These are phyloP conservation scores for Percina caprodes DNA, from an alignment of 2,113 vertebrate genomes.

Conservation along the genomic window DNA sequence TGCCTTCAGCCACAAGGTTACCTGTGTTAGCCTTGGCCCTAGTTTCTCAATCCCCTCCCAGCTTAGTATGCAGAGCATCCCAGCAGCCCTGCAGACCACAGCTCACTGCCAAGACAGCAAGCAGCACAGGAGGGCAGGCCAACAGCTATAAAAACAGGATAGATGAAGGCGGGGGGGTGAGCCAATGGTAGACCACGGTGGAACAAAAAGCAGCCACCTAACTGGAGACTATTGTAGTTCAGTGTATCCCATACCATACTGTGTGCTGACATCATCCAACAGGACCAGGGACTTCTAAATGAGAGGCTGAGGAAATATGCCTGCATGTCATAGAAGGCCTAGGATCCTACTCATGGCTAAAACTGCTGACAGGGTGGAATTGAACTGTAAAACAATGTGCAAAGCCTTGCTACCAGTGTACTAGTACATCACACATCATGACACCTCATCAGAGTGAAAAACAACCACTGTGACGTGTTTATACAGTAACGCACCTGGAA, in stretches of 20 bases:
- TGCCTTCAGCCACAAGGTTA: constrained; percentile 61
- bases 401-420: constrained; percentile 52
- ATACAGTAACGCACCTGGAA: constrained; percentile 42
- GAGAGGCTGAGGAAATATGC: constrained; percentile 64
- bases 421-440: constrained; percentile 68
- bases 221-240: constrained; percentile 22
- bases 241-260: constrained; percentile 33
- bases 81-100: constrained; percentile 47
- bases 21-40: constrained; percentile 59
- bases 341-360: constrained; percentile 61
- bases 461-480: constrained; percentile 21
- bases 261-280: constrained; percentile 71
- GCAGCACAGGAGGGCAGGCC: constrained; percentile 24
- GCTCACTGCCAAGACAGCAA: constrained; percentile 60
- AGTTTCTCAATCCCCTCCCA: constrained; percentile 35
- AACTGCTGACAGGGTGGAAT: constrained; percentile 77
- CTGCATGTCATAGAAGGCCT: constrained; percentile 56
- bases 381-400: constrained; percentile 76
- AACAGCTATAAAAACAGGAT: constrained; percentile 55
- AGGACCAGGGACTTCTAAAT: constrained; percentile 47
- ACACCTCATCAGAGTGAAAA: constrained; percentile 67
- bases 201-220: constrained; percentile 21
- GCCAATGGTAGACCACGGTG: constrained; percentile 7
- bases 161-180: constrained; percentile 22
- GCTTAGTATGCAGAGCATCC: constrained; percentile 54